phyloP scores from a whole-genome alignment of 2,797 vertebrate species.

The Hypotaenidia okinawae region DNA sequence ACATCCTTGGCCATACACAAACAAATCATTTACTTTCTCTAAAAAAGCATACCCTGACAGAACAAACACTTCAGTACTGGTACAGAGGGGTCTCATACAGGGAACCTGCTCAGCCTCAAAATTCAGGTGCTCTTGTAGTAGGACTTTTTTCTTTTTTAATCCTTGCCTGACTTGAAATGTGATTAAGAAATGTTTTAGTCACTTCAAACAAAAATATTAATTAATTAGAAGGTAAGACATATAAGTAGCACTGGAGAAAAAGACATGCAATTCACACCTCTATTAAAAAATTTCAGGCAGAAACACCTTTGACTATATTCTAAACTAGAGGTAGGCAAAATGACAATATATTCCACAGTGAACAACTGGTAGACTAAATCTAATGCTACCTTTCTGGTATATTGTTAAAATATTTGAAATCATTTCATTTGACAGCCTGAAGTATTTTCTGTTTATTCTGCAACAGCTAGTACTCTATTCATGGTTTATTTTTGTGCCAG shows the following conservation, averaged over 20 bases:
- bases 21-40: neutral
- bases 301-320: neutral
- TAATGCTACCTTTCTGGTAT: neutral
- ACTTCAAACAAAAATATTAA: neutral
- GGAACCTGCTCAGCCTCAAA: neutral
- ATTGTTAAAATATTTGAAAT: neutral
- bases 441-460: neutral
- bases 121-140: neutral
- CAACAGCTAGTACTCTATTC: conserved; percentile 80
- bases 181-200: neutral
- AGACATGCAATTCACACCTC: neutral
- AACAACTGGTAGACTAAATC: neutral
- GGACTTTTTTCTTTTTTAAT: neutral
- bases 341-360: neutral
- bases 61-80: neutral
- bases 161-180: neutral
- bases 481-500: conserved; percentile 84
- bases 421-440: neutral
- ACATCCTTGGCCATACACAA: neutral
- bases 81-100: neutral
- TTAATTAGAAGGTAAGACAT: neutral
- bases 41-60: neutral
- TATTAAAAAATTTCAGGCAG: neutral
- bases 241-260: neutral
- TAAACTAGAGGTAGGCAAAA: neutral